phyloP scores from a whole-genome alignment of 1,140 invertebrate genomes.

The Cydia strobilella region DNA sequence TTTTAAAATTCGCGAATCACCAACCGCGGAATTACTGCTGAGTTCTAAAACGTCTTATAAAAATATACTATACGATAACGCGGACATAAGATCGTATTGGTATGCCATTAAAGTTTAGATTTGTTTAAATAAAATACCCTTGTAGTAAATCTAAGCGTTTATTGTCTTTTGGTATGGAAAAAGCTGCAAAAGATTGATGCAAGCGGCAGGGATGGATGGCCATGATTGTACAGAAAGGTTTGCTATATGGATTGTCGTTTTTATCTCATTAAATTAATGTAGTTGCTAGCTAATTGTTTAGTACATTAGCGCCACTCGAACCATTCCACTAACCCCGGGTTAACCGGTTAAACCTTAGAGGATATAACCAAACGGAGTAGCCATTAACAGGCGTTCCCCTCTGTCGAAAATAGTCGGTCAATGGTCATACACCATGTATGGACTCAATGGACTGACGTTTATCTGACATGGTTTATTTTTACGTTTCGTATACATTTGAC shows the following conservation, averaged over 20 bases:
- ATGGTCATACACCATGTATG: too few relatives aligned
- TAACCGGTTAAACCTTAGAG: too few relatives aligned
- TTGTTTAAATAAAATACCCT: not conserved
- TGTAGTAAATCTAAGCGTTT: not conserved
- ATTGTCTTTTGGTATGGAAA: not conserved
- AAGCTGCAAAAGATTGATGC: constrained; percentile 64
- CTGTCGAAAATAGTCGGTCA: too few relatives aligned
- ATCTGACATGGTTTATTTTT: too few relatives aligned
- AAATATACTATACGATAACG: not conserved
- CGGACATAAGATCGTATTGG: not conserved
- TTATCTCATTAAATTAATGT: not conserved
- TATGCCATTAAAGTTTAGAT: not conserved
- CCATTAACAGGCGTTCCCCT: too few relatives aligned
- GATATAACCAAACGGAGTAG: too few relatives aligned
- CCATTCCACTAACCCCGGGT: too few relatives aligned
- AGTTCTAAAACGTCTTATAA: not conserved
- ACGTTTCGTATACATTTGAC: too few relatives aligned
- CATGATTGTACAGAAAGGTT: not conserved
- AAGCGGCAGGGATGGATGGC: constrained; percentile 41
- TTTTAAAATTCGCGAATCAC: not conserved
- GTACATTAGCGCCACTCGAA: too few relatives aligned
- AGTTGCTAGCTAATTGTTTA: not conserved
- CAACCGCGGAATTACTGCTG: not conserved
- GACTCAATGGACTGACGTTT: too few relatives aligned
- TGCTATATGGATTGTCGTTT: constrained; percentile 7